phyloP scores from a whole-genome alignment of 2,888 invertebrate genomes.

The Andrena bicolor region DNA sequence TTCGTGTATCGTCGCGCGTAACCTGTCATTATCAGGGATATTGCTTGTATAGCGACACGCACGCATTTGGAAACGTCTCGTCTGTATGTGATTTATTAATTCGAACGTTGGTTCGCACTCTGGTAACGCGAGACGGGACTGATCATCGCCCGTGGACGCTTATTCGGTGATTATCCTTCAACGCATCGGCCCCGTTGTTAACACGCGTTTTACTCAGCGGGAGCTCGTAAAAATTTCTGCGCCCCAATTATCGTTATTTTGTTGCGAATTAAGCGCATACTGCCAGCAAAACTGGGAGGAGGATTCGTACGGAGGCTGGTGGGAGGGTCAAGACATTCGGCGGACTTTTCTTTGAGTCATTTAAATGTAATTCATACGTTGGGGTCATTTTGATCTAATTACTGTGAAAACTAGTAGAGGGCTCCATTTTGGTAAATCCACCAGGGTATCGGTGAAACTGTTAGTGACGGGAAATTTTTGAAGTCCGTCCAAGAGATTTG shows the following conservation, averaged over 20 bases:
- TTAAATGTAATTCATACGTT: too few species aligned
- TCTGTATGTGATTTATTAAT: constrained; percentile 67
- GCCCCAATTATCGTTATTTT: background rate
- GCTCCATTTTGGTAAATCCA: too few species aligned
- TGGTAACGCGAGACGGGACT: constrained; percentile 7
- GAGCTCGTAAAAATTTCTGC: constrained; percentile 13
- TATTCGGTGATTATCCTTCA: constrained; percentile 22
- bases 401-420: too few species aligned
- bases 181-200: constrained; percentile 23
- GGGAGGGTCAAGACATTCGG: too few species aligned
- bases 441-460: too few species aligned
- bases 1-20: constrained; percentile 68
- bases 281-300: background rate
- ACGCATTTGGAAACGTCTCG: constrained; percentile 60
- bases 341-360: too few species aligned
- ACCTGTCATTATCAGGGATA: constrained; percentile 71
- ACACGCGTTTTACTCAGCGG: constrained; percentile 23
- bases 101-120: constrained; percentile 42
- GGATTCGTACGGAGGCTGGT: too few species aligned
- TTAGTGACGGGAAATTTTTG: too few species aligned
- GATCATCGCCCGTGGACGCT: constrained; percentile 33
- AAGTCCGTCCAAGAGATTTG: too few species aligned
- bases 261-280: constrained; percentile 7
- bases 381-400: too few species aligned
- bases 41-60: constrained; percentile 63